phyloP scores from a whole-genome alignment of 2,888 invertebrate genomes.

The Deroplatys truncata region DNA sequence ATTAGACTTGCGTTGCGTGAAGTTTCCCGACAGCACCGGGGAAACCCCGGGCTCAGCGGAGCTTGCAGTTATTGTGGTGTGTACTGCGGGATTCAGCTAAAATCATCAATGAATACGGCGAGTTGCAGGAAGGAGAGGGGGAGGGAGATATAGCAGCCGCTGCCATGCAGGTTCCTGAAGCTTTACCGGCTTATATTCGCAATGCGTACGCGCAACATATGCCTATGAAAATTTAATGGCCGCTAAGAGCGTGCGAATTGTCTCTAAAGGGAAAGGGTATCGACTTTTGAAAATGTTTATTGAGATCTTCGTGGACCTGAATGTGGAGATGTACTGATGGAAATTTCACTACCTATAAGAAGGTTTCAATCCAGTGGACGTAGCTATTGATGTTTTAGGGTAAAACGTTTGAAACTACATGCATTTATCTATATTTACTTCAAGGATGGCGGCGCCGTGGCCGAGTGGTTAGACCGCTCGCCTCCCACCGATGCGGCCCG shows the following conservation, averaged over 20 bases:
- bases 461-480: too few relatives aligned
- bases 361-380: too few relatives aligned
- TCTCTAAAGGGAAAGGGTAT: not conserved
- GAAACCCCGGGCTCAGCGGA: not conserved
- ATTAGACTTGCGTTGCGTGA: not conserved
- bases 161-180: not conserved
- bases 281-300: not conserved
- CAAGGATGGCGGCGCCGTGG: too few relatives aligned
- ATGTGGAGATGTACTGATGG: not conserved
- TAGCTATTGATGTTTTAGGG: too few relatives aligned
- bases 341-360: too few relatives aligned
- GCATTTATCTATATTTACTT: too few relatives aligned
- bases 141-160: too few relatives aligned
- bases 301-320: not conserved
- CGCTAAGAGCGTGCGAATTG: not conserved
- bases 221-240: not conserved
- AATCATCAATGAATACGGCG: not conserved
- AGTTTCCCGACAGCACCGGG: not conserved
- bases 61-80: not conserved
- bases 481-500: too few relatives aligned
- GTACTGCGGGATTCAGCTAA: not conserved
- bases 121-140: not conserved
- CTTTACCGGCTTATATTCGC: not conserved
- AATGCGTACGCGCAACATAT: not conserved
- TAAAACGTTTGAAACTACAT: too few relatives aligned